Evolutionary conservation across 2,113 vertebrate genomes (phyloP), one percentile per base, ranked within the genome.

Genomic region (Talpa occidentalis): DNA sequence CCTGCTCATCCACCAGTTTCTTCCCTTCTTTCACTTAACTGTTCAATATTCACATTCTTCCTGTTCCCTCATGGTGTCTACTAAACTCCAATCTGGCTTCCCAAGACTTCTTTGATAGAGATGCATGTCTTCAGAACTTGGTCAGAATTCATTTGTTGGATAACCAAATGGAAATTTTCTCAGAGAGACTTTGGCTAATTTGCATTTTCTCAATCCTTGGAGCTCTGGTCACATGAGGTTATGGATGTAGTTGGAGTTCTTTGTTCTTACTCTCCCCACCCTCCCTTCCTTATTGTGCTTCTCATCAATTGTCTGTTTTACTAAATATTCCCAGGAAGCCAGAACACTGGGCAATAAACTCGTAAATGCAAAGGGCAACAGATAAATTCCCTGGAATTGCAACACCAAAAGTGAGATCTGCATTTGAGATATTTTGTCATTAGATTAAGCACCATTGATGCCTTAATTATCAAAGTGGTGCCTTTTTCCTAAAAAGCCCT

Each of bases 251-350:
- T 17, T 72, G 42, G 66, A n/a, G 40, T 49, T 83, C 10, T 24
- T 81, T 60, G 37, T 54, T n/a, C 42, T 82, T 6, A 28, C 35
- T 19, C 6, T 40, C n/a, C 32, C 22, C 10, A 37, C 22, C 21
- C 14, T 72, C 35, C 56, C 42, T 8, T 44, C 28, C 32, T 59
- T 44, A 42, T 3, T n/a, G 32, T 21, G 24, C 28, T 83, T 24
- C 17, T n/a, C 26, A 35, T 88, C 81, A 66, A 88, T 93, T 90
- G 85, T 77, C 82, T 37, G 37, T n/a, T 93, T 83, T 90, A 73
- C 93, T 92, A 84, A 94, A 67, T 93, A 40, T 85, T 73, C 72
- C 42, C 17, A 30, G 54, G 54, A 80, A 92, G 67, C 74, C 11
- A 22, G 40, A 77, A 49, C 77, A 77, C 42, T 69, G 66, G 52